Conservation (phyloP, 1,140 invertebrate species). For the Drosophila lini region DNA sequence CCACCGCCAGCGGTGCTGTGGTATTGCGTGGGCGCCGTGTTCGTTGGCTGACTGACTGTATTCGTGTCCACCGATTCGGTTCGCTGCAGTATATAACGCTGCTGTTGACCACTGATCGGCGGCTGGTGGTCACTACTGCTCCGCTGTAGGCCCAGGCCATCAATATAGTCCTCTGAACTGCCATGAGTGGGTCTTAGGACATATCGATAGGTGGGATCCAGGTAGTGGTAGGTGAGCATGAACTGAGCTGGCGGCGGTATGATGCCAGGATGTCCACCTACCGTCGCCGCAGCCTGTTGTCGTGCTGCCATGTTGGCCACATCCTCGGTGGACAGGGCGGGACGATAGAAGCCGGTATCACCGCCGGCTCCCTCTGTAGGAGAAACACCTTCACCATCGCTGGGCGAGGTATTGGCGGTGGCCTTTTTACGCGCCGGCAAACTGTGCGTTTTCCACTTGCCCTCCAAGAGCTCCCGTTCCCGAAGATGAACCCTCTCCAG, state of each 20-base stretch:
- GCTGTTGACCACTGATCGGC: conserved; percentile 30
- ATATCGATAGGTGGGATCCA: conserved; percentile 89
- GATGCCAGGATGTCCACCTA: conserved; percentile 42
- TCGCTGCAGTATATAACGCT: conserved; percentile 62
- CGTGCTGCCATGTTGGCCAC: conserved; percentile 85
- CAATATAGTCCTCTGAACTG: conserved; percentile 86
- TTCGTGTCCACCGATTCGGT: conserved; percentile 71
- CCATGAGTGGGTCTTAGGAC: conserved; percentile 86
- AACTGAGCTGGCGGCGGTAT: conserved; percentile 86
- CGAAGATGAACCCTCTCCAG: conserved; percentile 92
- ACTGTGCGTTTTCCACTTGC: conserved; percentile 94
- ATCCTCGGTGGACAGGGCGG: conserved; percentile 90
- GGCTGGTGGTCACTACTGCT: conserved; percentile 86
- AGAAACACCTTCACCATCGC: conserved; percentile 84
- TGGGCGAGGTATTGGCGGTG: conserved; percentile 86
- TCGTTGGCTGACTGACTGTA: conserved; percentile 62
- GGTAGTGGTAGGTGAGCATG: conserved; percentile 88
- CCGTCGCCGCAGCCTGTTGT: conserved; percentile 36
- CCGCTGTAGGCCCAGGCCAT: conserved; percentile 86
- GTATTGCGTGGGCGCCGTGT: conserved; percentile 66
- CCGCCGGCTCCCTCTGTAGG: conserved; percentile 79
- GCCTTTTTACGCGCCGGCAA: conserved; percentile 91
- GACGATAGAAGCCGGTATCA: conserved; percentile 86
- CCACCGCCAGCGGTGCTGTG: conserved; percentile 40
- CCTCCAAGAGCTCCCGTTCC: conserved; percentile 92